A percentile compares a stretch with the other conserved stretches of the same genome.
These are phyloP conservation scores for Brachystomella parvula DNA, from an alignment of 1,140 invertebrate species.

Conservation along the genomic window DNA sequence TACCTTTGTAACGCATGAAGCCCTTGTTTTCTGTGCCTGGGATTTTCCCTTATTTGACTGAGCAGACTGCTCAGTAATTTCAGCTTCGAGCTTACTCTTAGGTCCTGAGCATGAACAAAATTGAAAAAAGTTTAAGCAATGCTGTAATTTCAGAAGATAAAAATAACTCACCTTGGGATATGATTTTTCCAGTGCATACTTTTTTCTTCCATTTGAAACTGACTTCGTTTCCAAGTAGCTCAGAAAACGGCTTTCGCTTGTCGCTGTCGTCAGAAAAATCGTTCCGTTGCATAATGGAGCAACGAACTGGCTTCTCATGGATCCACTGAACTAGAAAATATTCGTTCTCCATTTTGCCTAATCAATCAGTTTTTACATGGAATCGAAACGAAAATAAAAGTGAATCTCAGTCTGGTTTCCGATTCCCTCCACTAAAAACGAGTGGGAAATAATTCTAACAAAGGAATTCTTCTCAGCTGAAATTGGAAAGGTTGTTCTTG, in stretches of 20 bases:
- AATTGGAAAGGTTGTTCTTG: background rate
- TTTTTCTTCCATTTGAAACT: constrained; percentile 2
- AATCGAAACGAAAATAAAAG: too few relatives aligned
- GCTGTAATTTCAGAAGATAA: background rate
- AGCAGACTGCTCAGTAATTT: background rate
- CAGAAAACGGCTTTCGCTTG: background rate
- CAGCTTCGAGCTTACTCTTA: background rate
- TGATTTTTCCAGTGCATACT: background rate
- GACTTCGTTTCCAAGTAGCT: background rate
- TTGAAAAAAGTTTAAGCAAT: background rate
- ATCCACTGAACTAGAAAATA: background rate
- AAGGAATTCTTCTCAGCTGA: background rate
- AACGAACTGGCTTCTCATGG: background rate
- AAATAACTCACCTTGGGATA: background rate
- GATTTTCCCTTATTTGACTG: background rate
- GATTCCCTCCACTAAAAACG: too few relatives aligned
- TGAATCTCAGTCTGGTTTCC: too few relatives aligned
- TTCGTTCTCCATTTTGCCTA: constrained; percentile 1
- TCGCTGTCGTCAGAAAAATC: background rate
- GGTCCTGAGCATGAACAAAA: background rate
- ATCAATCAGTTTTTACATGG: background rate
- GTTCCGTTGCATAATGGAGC: background rate
- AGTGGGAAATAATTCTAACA: background rate
- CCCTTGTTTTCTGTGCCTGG: background rate
- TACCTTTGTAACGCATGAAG: background rate